Evolutionary conservation across 2,797 vertebrate species (phyloP), one percentile per base, ranked within the genome.

Genomic region (Otolemur crassicaudatus): DNA sequence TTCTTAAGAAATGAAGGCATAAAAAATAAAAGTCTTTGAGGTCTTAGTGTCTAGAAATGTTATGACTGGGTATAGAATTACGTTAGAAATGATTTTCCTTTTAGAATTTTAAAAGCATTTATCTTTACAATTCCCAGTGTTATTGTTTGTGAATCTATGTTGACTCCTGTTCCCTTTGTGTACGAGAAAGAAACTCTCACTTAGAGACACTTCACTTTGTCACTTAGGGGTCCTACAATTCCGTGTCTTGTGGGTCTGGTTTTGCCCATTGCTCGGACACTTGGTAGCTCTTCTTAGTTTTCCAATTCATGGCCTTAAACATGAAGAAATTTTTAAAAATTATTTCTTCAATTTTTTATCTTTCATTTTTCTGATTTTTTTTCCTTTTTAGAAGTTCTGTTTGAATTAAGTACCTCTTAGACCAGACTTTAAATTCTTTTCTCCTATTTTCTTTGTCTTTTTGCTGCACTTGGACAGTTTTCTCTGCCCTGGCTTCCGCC

Each of bases 81-180:
- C 31, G 10, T 60, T 49, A 89, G 65, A 75, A 85, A 69, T 86
- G 20, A 87, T 76, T 88, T 81, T 75, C 31, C 43, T 65, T 65
- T 75, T n/a, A 73, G 53, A 86, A 61, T 83, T 86, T 63, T 67
- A 58, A 73, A 95, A 80, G 29, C 25, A 31, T 77, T 67, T 93
- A 25, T 12, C 23, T 29, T 75, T 49, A 27, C 29, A 37, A 22
- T 73, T 86, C 8, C 8, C 12, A 49, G 11, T 84, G 83, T 84
- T 72, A 49, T 19, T 69, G 1, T 65, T 88, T 43, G 23, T 82
- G 56, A 94, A 58, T 77, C 49, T 63, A 31, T 19, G 16, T 40
- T 86, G 73, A 53, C 72, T 79, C 16, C 43, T 87, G 13, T 77
- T 89, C 43, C 46, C 25, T 25, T 31, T 14, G 13, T 12, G 49